Evolutionary conservation across 1,140 invertebrate species (phyloP).

Genomic region (Ptiloglossa arizonensis): DNA sequence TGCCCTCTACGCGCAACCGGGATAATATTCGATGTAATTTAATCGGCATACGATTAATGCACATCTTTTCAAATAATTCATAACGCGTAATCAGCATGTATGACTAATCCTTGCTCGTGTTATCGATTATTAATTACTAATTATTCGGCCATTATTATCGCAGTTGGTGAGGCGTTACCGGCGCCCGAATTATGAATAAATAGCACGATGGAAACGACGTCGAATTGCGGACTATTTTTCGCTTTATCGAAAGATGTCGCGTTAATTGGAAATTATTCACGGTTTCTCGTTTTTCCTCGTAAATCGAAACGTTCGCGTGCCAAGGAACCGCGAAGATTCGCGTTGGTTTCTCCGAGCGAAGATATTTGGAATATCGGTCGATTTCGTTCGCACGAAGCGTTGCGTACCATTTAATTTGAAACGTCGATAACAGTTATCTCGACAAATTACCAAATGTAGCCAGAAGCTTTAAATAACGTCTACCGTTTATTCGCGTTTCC

Average conservation of each 20-base stretch:
- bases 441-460: not conserved
- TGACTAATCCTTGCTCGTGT: conserved; percentile 5
- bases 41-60: conserved; percentile 19
- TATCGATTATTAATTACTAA: conserved; percentile 49
- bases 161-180: not conserved
- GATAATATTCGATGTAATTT: conserved; percentile 39
- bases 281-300: too few relatives aligned
- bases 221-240: not conserved
- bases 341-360: too few relatives aligned
- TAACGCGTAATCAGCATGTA: not conserved
- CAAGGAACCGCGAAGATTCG: too few relatives aligned
- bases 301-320: too few relatives aligned
- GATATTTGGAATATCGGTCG: too few relatives aligned
- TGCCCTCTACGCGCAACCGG: not conserved
- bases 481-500: not conserved
- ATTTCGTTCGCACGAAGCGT: conserved; percentile 1
- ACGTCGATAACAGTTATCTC: not conserved
- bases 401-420: conserved; percentile 3
- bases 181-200: not conserved
- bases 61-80: conserved; percentile 39
- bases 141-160: conserved; percentile 28
- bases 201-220: too few relatives aligned
- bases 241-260: too few relatives aligned
- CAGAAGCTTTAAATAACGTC: too few relatives aligned
- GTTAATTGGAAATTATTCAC: too few relatives aligned